A percentile compares a stretch with the other conserved stretches of the same genome.
phyloP scores from a whole-genome alignment of 2,888 invertebrate species.

The Ormyrus labotus region DNA sequence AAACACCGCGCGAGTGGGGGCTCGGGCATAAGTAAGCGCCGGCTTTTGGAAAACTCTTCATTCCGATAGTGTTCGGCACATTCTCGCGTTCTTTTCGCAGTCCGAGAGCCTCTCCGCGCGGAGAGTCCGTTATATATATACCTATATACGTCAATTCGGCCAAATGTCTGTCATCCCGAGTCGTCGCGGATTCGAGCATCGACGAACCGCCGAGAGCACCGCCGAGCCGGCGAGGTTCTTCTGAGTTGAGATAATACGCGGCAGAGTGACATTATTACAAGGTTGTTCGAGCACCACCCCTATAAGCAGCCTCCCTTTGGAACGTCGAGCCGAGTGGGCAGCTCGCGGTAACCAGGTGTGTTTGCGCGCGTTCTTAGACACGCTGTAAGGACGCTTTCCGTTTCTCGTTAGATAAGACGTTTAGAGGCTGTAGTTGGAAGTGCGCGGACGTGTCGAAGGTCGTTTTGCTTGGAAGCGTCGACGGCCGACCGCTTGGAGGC shows the following conservation, averaged over 20 bases:
- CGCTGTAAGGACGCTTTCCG: no score
- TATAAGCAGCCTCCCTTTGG: no score
- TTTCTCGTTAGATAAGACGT: no score
- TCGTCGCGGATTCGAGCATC: not conserved
- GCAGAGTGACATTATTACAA: not conserved
- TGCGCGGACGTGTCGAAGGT: no score
- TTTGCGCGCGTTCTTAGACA: no score
- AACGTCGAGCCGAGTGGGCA: not conserved
- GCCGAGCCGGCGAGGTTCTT: not conserved
- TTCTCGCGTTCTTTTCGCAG: constrained; percentile 49
- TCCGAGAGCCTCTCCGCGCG: not conserved
- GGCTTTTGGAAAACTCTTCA: constrained; percentile 74
- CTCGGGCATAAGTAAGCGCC: constrained; percentile 72
- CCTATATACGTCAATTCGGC: not conserved
- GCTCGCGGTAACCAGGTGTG: not conserved
- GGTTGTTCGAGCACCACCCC: not conserved
- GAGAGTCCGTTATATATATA: not conserved
- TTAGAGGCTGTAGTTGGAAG: no score
- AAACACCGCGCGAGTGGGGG: constrained; percentile 61
- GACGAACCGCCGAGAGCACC: not conserved
- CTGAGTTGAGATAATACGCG: not conserved
- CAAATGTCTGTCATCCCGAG: constrained; percentile 25
- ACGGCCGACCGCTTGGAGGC: no score
- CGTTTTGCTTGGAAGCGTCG: no score
- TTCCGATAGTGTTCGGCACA: constrained; percentile 69